A percentile compares a stretch with the other conserved stretches of the same genome.
These are phyloP conservation scores for Asteroscopus sphinx DNA, from an alignment of 2,888 invertebrate genomes.

Conservation along the genomic window DNA sequence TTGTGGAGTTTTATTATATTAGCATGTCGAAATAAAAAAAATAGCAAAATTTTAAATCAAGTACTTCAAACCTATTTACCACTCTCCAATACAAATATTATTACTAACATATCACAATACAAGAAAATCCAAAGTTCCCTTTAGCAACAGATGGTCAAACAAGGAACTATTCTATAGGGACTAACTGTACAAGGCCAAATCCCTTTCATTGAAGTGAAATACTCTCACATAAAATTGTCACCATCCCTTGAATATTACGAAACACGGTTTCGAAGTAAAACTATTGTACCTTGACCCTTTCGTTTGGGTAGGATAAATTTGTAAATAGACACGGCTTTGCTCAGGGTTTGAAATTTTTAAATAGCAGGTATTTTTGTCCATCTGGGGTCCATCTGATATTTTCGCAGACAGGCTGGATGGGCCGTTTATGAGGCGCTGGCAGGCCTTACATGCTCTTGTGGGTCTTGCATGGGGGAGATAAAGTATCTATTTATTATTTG, in stretches of 20 bases:
- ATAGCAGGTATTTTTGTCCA: no score
- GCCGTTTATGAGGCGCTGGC: no score
- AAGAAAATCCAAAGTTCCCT: neutral
- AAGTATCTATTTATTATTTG: no score
- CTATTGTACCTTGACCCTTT: constrained; percentile 13
- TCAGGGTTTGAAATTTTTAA: neutral
- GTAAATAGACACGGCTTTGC: neutral
- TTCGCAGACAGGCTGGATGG: no score
- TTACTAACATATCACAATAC: neutral
- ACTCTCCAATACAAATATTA: neutral
- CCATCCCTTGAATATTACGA: constrained; percentile 10
- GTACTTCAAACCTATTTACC: no score
- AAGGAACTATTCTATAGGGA: constrained; percentile 21
- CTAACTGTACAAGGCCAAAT: constrained; percentile 8
- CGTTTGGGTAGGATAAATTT: neutral
- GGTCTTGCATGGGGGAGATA: no score
- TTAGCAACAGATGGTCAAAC: constrained; percentile 36
- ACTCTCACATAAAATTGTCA: constrained; percentile 27
- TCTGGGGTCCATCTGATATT: no score
- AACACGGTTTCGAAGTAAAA: constrained; percentile 3
- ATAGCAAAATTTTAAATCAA: no score
- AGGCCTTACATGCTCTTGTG: no score
- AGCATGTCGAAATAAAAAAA: no score
- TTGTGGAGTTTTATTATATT: no score
- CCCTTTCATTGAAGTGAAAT: constrained; percentile 22